These are phyloP conservation scores for Automeris io DNA, from an alignment of 2,888 invertebrate genomes.

Conservation along the genomic window DNA sequence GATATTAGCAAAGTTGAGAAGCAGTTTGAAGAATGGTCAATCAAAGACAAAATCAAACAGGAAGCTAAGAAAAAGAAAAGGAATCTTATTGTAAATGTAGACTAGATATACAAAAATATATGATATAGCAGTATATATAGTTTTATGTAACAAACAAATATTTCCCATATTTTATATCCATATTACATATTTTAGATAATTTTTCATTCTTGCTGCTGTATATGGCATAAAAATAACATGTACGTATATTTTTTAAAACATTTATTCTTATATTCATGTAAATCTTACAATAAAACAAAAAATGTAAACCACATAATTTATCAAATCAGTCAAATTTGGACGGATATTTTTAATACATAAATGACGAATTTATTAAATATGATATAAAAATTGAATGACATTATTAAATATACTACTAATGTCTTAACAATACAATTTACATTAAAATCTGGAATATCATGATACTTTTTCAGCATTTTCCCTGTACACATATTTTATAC, in stretches of 20 bases:
- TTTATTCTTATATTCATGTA: constrained; percentile 37
- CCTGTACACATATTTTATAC: no score
- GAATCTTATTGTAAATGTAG: constrained; percentile 40
- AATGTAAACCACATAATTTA: constrained; percentile 32
- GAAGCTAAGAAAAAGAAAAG: constrained; percentile 56
- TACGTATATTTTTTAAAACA: constrained; percentile 27
- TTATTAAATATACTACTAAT: constrained; percentile 23
- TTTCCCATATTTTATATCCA: neutral
- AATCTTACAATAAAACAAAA: constrained; percentile 35
- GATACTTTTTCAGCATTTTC: no score
- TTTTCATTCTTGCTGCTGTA: no score
- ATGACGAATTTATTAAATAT: constrained; percentile 7
- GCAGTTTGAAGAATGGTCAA: constrained; percentile 70
- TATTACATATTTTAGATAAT: neutral
- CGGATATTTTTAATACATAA: constrained; percentile 33
- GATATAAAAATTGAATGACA: constrained; percentile 8
- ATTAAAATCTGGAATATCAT: constrained; percentile 22
- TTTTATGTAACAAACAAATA: constrained; percentile 5
- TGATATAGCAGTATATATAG: constrained; percentile 9
- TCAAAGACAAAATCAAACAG: constrained; percentile 54
- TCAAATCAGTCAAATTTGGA: constrained; percentile 67
- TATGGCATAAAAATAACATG: constrained; percentile 3
- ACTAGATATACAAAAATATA: constrained; percentile 17
- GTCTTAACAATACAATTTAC: constrained; percentile 31
- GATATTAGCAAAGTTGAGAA: constrained; percentile 79